Evolutionary conservation across 92 coral and sea anemone genomes (phyloP), one percentile per base, ranked within the genome.

Genomic region (Parazoanthus atlanticus): DNA sequence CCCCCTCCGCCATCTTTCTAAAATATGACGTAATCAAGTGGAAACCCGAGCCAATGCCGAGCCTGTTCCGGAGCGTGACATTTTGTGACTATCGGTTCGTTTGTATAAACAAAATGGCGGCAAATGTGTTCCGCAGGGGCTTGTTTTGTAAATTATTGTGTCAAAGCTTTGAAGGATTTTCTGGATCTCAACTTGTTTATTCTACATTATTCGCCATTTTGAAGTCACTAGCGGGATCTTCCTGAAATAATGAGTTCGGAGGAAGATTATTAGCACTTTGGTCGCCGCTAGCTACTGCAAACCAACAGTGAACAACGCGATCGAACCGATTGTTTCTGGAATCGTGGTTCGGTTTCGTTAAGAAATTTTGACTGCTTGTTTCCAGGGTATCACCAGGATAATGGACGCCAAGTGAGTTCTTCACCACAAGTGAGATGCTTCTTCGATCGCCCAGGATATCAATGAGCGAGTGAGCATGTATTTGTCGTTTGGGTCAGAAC

Each of bases 101-200:
- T 75, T 75, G 78, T 56, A 2, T 19, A 15, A n/a, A 75, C 47
- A 75, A 75, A 36, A 75, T 75, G 79, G 79, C 79, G 52, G 79
- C n/a, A 75, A 73, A 16, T 33, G 33, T 17, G 8, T 32, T 25
- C 77, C 77, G 77, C 43, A 15, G 77, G n/a, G 77, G 52, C 17
- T 33, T 74, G 79, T 16, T 74, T 61, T 61, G 69, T 61, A 61
- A 61, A 40, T 36, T 16, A 74, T 75, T 21, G 40, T 23, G 79
- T n/a, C n/a, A n/a, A 21, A 31, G 46, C 25, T 33, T 75, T 2
- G 8, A 19, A 21, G 4, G 13, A 19, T 23, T 75, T 75, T 75
- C 79, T 75, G 26, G 16, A 16, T 29, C 3, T 19, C 49, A 19
- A 33, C 47, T 33, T 75, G 49, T 75, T 33, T 38, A 36, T 75